phyloP scores from a whole-genome alignment of 1,140 invertebrate genomes.

The Trachelipus rathkii region DNA sequence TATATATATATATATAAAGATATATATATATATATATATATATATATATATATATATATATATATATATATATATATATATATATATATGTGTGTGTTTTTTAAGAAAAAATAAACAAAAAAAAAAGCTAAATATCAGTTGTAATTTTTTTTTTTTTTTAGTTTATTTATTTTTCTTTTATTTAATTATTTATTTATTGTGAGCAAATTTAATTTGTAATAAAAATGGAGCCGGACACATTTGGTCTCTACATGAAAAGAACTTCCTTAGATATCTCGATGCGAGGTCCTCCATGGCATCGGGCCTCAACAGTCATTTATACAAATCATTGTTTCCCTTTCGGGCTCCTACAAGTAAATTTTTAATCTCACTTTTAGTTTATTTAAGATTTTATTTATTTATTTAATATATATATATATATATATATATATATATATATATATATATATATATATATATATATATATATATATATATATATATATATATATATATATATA shows the following conservation, averaged over 20 bases:
- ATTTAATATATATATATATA: conserved; percentile 14
- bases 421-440: conserved; percentile 5
- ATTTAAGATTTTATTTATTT: neutral
- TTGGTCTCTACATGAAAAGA: neutral
- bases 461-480: conserved; percentile 22
- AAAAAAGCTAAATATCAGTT: too few relatives aligned
- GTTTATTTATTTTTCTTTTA: too few relatives aligned
- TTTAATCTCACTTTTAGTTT: neutral
- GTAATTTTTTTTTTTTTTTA: too few relatives aligned
- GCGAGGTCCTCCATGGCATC: neutral
- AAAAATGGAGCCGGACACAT: neutral
- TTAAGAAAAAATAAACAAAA: too few relatives aligned
- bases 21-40: conserved; percentile 16
- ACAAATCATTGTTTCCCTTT: neutral
- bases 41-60: neutral
- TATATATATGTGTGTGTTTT: neutral
- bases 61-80: neutral
- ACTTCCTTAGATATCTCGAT: neutral
- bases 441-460: conserved; percentile 8
- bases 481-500: conserved; percentile 19
- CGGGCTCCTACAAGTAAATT: neutral
- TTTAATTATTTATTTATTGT: too few relatives aligned
- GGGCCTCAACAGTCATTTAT: neutral
- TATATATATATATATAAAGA: conserved; percentile 1
- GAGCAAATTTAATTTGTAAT: neutral